Base-by-base conservation (phyloP, 2,888 invertebrate genomes). In the Cryptus viduatorius region DNA sequence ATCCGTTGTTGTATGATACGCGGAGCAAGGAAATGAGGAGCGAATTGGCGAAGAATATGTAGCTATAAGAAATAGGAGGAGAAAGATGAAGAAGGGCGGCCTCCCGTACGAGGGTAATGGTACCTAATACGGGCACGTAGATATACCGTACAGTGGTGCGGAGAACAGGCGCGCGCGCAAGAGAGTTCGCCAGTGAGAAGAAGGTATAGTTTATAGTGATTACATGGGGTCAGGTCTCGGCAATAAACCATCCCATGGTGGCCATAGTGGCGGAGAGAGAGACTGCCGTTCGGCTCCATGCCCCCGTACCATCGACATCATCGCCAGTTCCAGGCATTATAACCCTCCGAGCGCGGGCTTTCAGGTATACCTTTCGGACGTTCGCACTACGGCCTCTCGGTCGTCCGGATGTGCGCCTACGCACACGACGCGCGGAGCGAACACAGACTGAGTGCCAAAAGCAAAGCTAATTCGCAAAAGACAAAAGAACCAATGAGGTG, bases 201-300 rank as follows among this genome's bases (percentile, higher is more conserved):
- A 92, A 93, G 91, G 90, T 92, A 93, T 93, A 92, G 93, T 92
- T 93, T 93, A 93, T 92, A 93, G 93, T 93, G 93, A 93, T 93
- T 93, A 93, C 93, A 93, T 91, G 93, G 92, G 93, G 93, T 93
- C 93, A 93, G 93, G 93, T 93, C 92, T 79, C 86, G 89, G 93
- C 91, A 93, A 93, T 93, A 93, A 93, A 93, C 90, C 93, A 93
- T 93, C 91, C 83, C 88, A 91, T 89, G 92, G 92, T 92, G 92
- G 93, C 91, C 92, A 89, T 90, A 89, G 91, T 91, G 87, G 90
- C 90, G 88, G 89, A 86, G 86, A 79, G 86, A 37, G 37, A 37
- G 24, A 88, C 84, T 78, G 56, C 85, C 85, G 78, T 81, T 84
- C 68, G 72, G 84, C 65, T 78, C 7, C 72, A 73, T 61, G 75